A percentile compares a stretch with the other conserved stretches of the same genome.
phyloP scores from a whole-genome alignment of 1,140 invertebrate species.

The Conus ventricosus region DNA sequence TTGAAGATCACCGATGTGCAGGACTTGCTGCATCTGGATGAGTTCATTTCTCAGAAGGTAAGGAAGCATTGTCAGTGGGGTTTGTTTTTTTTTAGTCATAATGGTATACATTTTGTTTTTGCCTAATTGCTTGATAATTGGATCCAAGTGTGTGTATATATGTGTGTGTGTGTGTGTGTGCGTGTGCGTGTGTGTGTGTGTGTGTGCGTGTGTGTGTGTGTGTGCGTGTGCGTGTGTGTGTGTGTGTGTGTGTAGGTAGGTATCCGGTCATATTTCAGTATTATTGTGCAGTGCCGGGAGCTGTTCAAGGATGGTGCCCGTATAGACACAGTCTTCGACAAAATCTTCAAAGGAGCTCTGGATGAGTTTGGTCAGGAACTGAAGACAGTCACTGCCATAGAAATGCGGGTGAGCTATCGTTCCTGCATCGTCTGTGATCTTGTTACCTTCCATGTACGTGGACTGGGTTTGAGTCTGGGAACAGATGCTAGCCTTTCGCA shows the following conservation, averaged over 20 bases:
- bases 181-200: neutral
- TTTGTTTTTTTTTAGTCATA: neutral
- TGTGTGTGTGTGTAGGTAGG: conserved; percentile 12
- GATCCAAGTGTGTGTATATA: neutral
- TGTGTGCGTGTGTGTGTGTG: conserved; percentile 1
- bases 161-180: neutral
- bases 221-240: conserved; percentile 20
- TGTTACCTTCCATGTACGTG: no score
- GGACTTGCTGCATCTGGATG: conserved; percentile 89
- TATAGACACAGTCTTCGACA: conserved; percentile 88
- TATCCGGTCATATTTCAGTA: neutral
- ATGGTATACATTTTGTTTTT: neutral
- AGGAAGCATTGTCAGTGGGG: neutral
- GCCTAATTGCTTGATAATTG: neutral
- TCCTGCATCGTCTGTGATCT: no score
- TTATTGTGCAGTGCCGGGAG: conserved; percentile 53
- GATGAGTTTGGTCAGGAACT: conserved; percentile 93
- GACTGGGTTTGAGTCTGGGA: no score
- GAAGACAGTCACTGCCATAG: conserved; percentile 90
- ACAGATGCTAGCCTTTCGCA: no score
- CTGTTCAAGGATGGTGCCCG: conserved; percentile 62
- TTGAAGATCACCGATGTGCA: conserved; percentile 91
- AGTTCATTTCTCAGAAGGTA: conserved; percentile 92
- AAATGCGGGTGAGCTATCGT: conserved; percentile 53
- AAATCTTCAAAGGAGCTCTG: conserved; percentile 92